Evolutionary conservation across 1,140 invertebrate species (phyloP), one percentile per base, ranked within the genome.

Genomic region (Aphidius gifuensis): DNA sequence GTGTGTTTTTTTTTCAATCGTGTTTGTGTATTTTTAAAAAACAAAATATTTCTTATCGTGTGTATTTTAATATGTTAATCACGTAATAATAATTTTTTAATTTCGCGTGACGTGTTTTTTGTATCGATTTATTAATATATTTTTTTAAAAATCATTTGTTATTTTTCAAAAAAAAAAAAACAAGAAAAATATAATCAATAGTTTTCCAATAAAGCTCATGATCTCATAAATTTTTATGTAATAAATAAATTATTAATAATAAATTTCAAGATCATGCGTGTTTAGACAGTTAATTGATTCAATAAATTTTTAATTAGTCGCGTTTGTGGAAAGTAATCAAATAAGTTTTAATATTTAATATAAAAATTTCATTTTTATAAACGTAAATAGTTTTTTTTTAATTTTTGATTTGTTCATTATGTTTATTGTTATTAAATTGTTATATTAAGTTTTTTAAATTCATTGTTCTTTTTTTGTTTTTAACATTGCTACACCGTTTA

Each of bases 181-280:
- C 16, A 16, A 16, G 62, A 71, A 72, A 69, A 68, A 72, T 61
- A 57, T 61, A 74, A 74, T 74, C 71, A 68, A 62, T 47, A 64
- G 71, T 71, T 71, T 72, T 74, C 72, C 72, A 74, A 60, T 16
- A 16, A 16, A 32, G 23, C 23, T 32, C 23, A 32, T 32, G 23
- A 32, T 32, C 23, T 32, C 23, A 32, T 65, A 65, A 53, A 64
- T 61, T 64, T 48, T 23, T 59, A 1, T 32, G 1, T 32, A 1
- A 32, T 32, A 32, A 32, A 32, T 44, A 42, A n/a, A 16, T 43
- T n/a, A 55, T 55, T 16, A 55, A 16, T 11, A 9, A 16, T 54
- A 51, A 9, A 5, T 38, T 38, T 9, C 43, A 11, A 55, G 53
- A 21, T 55, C 43, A 55, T 9, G 32, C 1, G 38, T 23, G 7